Percentiles rank a stretch among this genome's conserved stretches.
phyloP scores from a whole-genome alignment of 2,113 vertebrate genomes.

The Herpetotheres cachinnans region DNA sequence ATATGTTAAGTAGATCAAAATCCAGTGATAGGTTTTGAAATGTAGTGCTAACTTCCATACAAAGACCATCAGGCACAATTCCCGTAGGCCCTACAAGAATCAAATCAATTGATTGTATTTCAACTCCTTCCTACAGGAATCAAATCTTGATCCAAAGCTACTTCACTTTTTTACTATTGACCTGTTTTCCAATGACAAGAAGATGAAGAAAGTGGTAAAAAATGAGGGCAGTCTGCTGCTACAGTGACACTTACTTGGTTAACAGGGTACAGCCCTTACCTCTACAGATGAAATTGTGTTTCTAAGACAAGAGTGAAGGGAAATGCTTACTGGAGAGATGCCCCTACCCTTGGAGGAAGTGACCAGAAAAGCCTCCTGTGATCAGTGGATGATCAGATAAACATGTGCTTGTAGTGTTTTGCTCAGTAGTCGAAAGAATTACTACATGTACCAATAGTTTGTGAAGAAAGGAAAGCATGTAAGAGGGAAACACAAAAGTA shows the following conservation, averaged over 20 bases:
- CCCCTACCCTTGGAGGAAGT: not conserved
- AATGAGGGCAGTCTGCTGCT: not conserved
- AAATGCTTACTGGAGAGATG: not conserved
- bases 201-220: not conserved
- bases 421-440: not conserved
- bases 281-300: not conserved
- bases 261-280: not conserved
- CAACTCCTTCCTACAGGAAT: not conserved
- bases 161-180: not conserved
- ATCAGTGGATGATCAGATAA: not conserved
- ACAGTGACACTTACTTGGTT: not conserved
- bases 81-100: not conserved
- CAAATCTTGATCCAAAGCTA: not conserved
- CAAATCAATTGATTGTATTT: not conserved
- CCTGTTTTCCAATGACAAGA: not conserved
- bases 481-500: not conserved
- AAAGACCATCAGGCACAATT: not conserved
- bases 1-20: not conserved
- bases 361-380: not conserved
- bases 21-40: not conserved
- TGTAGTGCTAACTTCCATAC: not conserved
- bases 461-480: not conserved
- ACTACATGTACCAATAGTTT: not conserved
- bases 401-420: not conserved
- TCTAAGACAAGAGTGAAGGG: not conserved